Evolutionary conservation across 2,797 vertebrate genomes (phyloP).

Genomic region (Aselliscus stoliczkanus): DNA sequence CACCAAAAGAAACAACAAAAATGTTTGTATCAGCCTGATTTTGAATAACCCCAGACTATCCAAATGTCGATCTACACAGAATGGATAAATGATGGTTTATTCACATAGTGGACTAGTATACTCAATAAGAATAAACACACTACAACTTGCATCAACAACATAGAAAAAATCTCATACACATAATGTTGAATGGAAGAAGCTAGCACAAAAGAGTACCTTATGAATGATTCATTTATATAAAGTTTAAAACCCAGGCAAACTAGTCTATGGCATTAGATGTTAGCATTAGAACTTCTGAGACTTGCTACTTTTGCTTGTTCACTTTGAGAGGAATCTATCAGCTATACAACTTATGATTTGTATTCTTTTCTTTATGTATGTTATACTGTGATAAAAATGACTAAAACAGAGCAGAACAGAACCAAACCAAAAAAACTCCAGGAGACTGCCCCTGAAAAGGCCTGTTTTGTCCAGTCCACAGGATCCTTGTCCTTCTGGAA

Average conservation of each 20-base stretch:
- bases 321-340: not conserved
- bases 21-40: not conserved
- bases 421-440: not conserved
- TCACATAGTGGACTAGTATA: not conserved
- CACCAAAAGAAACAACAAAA: not conserved
- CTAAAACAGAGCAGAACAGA: not conserved
- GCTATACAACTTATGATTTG: not conserved
- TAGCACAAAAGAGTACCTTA: fast-evolving
- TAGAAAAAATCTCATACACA: not conserved
- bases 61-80: not conserved
- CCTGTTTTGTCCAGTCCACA: not conserved
- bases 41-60: not conserved
- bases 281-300: not conserved
- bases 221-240: not conserved
- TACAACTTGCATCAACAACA: not conserved
- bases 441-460: not conserved
- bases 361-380: not conserved
- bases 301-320: not conserved
- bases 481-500: no score
- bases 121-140: fast-evolving
- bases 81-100: not conserved
- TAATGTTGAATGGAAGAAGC: not conserved
- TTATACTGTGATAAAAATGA: not conserved
- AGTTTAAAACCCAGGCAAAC: not conserved
- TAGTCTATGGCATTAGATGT: not conserved